A percentile compares a stretch with the other conserved stretches of the same genome.
Evolutionary conservation across 2,888 invertebrate genomes (phyloP).

Genomic region (Trichacis sp.): DNA sequence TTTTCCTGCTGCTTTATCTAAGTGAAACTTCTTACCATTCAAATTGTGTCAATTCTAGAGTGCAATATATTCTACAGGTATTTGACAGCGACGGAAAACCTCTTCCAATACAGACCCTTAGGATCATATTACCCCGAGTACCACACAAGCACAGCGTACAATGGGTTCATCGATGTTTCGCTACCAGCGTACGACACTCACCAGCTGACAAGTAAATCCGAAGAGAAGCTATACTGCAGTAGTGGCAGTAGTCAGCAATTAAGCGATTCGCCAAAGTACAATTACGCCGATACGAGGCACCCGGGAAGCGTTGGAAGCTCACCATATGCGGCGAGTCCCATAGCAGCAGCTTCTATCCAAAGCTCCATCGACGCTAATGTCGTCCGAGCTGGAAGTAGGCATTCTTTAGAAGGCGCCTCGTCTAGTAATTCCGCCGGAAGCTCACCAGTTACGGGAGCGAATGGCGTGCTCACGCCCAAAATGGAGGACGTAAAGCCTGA

Average conservation of each 20-base stretch:
- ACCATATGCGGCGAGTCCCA: conserved; percentile 60
- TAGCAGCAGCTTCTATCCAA: conserved; percentile 51
- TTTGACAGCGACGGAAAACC: conserved; percentile 81
- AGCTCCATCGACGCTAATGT: conserved; percentile 48
- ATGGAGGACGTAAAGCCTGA: conserved; percentile 74
- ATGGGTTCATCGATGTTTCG: conserved; percentile 86
- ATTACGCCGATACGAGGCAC: conserved; percentile 62
- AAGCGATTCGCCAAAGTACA: conserved; percentile 72
- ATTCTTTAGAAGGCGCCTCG: conserved; percentile 71
- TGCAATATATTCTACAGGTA: conserved; percentile 78
- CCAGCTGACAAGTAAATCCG: conserved; percentile 71
- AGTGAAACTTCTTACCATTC: no score
- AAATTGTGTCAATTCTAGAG: no score
- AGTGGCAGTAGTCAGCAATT: conserved; percentile 67
- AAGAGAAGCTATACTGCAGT: conserved; percentile 74
- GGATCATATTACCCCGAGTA: conserved; percentile 85
- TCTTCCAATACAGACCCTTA: conserved; percentile 91
- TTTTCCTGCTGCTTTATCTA: no score
- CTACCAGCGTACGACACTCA: conserved; percentile 76
- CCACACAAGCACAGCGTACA: conserved; percentile 79
- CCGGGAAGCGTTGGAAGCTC: conserved; percentile 61
- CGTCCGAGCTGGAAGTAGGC: conserved; percentile 62
- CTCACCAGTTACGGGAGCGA: conserved; percentile 73
- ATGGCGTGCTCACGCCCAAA: conserved; percentile 73
- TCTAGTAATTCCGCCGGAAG: conserved; percentile 75